Conservation (phyloP, 2,113 vertebrate species). For the Gallinago jamesoni region DNA sequence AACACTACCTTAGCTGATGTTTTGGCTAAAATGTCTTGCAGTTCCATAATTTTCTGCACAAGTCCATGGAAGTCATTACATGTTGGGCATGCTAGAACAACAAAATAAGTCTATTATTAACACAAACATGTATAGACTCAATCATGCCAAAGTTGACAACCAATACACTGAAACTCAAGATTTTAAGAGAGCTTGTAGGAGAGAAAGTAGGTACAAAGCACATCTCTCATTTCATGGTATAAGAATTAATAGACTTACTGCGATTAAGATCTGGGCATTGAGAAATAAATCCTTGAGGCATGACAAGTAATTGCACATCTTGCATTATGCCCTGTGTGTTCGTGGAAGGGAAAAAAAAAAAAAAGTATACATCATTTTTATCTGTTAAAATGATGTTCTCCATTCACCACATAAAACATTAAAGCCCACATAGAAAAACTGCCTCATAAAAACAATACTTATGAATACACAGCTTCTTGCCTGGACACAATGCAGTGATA, state of each 20-base stretch:
- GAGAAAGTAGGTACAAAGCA: slow-evolving; percentile 47
- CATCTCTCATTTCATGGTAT: not conserved
- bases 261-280: slow-evolving; percentile 99
- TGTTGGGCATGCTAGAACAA: slow-evolving; percentile 91
- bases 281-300: slow-evolving; percentile 97
- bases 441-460: slow-evolving; percentile 15
- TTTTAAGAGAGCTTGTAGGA: slow-evolving; percentile 19
- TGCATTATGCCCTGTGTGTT: slow-evolving; percentile 91
- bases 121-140: not conserved
- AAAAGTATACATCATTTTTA: slow-evolving; percentile 46
- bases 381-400: slow-evolving; percentile 38
- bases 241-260: slow-evolving; percentile 84
- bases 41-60: slow-evolving; percentile 99
- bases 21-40: slow-evolving; percentile 96
- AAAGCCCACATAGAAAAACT: not conserved
- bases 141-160: not conserved
- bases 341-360: not conserved
- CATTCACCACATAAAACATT: slow-evolving; percentile 41
- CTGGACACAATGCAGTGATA: not conserved
- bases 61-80: slow-evolving; percentile 98
- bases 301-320: slow-evolving; percentile 94
- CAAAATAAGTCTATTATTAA: not conserved
- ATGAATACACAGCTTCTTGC: not conserved
- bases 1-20: slow-evolving; percentile 94
- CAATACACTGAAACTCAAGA: not conserved